Base-by-base conservation (phyloP, 2,797 vertebrate species). In the Lacerta agilis region DNA sequence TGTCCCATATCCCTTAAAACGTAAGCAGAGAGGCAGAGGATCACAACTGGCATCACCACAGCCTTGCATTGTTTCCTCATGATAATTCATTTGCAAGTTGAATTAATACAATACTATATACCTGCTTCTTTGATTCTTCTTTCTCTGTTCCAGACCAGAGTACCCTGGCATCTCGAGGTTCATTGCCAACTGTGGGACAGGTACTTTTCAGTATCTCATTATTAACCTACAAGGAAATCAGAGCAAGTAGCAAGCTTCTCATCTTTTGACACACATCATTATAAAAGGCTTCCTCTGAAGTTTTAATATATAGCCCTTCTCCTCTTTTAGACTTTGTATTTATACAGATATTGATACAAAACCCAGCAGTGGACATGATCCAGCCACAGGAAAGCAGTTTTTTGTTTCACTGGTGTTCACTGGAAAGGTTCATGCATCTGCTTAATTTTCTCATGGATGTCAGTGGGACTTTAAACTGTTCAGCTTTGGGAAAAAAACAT, bases 121-220 rank as follows among this genome's bases (percentile, higher is more conserved):
- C 98, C 97, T 98, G 97, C 95, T 97, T 98, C 92, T 94, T 97
- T 20, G 96, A 91, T 83, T 98, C 96, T 89, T 98, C 98, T 81
- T 96, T 91, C 88, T 98, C 97, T n/a, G 93, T 92, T 71, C 96
- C 96, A 90, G 97, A 96, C 97, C 97, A 98, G 89, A 98, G 92
- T 2, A 94, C 36, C 5, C 86, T 90, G 5, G 94, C 45, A 82
- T 89, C 82, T 55, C 69, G 95, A 90, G 73, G 85, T 90, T 89
- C 79, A 29, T 93, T 49, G 25, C 76, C 93, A 17, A 61, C 89
- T 87, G 85, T 81, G 79, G 86, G 72, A 76, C 91, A 92, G 0
- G 61, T 87, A 58, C 93, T 91, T 94, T 87, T 93, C 55, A 10
- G 67, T 0, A 61, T 20, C 23, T 67, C 78, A 45, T 79, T 91